phyloP scores from a whole-genome alignment of 2,797 vertebrate genomes.

The Sternotherus odoratus region DNA sequence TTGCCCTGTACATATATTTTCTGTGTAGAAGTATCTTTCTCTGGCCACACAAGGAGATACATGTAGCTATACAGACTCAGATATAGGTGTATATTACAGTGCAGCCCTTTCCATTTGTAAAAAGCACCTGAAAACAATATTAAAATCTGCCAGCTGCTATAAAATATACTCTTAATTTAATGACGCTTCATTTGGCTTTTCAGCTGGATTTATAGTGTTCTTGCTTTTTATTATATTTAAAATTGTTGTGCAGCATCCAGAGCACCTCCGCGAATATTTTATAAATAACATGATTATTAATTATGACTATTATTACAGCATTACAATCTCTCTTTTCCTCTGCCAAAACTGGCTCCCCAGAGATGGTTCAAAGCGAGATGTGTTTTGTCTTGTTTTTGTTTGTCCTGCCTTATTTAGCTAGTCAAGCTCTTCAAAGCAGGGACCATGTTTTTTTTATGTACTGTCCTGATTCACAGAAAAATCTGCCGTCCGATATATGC shows the following conservation, averaged over 20 bases:
- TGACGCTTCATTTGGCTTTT: not conserved
- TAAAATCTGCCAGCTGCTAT: not conserved
- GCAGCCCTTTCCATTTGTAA: fast-evolving
- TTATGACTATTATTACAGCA: conserved; percentile 52
- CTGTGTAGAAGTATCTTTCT: fast-evolving
- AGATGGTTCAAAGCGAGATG: conserved; percentile 63
- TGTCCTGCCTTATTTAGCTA: conserved; percentile 58
- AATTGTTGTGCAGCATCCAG: not conserved
- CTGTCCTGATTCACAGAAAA: conserved; percentile 22
- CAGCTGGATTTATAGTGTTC: not conserved
- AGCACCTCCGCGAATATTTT: conserved; percentile 28
- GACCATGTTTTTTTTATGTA: conserved; percentile 43
- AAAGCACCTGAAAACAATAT: not conserved
- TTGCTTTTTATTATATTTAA: conserved; percentile 15
- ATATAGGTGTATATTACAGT: fast-evolving
- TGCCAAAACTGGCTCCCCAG: conserved; percentile 68
- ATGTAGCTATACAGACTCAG: fast-evolving
- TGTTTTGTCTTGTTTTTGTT: conserved; percentile 66
- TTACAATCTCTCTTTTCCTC: conserved; percentile 63
- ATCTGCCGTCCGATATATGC: not conserved
- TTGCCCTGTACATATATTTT: not conserved
- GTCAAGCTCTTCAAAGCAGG: conserved; percentile 45
- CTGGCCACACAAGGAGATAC: not conserved
- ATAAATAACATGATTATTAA: conserved; percentile 70
- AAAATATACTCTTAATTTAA: not conserved